Base-by-base conservation (phyloP, 2,113 vertebrate genomes). In the Urocolius indicus region DNA sequence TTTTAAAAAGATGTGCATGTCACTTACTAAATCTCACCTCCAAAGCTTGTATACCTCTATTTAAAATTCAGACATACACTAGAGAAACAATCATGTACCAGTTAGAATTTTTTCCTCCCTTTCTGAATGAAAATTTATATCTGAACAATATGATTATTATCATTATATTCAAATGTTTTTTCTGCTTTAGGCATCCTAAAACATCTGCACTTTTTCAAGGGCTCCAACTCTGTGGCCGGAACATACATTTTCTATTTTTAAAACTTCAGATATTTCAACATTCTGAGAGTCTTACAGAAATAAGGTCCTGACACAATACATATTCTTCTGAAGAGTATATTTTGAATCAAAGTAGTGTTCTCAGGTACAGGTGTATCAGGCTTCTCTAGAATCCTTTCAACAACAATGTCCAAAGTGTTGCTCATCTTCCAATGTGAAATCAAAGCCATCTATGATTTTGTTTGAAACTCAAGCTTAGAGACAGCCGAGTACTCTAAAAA, bases 381-480 rank as follows among this genome's bases (percentile, higher is more conserved):
- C 65, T 67, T 84, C 65, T 87, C 84, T 48, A 91, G 20, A 83
- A 77, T 59, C 65, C 72, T 80, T 89, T 92, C 87, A 80, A 83
- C 29, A 83, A 34, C 21, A 14, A 10, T 6, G 34, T 51, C 77
- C 52, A 75, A 84, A 87, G 26, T 34, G 77, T n/a, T 89, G 26
- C 66, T 72, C 30, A 1, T 55, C 29, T 87, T 96, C 48, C 73
- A 78, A 82, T 20, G 23, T 5, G 20, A 94, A 93, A 78, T 84
- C 65, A 89, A 88, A 91, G 27, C 8, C 36, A 91, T 74, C 57
- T 74, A 91, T 84, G 48, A 72, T 68, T 91, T 52, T 78, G 49
- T 61, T 74, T 72, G 20, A 87, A 93, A 61, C 45, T 89, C 62
- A 82, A 87, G 74, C 78, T 94, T 58, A 67, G 61, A 89, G 38